Conservation (phyloP, 2,113 vertebrate species). For the Tenrec ecaudatus region DNA sequence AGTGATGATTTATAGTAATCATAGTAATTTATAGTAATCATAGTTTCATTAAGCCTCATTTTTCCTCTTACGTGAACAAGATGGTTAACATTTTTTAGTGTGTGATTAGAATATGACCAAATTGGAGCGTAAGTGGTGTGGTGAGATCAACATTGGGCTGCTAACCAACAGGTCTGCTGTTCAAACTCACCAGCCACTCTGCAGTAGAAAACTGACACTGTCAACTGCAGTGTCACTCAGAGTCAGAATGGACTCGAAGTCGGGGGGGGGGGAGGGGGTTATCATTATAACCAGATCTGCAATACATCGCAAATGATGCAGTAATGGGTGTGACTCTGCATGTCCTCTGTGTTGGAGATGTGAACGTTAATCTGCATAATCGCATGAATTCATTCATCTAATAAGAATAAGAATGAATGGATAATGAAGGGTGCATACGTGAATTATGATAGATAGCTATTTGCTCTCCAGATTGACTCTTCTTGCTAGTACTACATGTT, state of each 20-base stretch:
- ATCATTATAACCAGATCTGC: too few species aligned
- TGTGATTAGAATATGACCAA: not conserved
- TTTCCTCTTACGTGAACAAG: not conserved
- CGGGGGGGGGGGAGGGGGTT: too few species aligned
- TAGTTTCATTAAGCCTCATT: not conserved
- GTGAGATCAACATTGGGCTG: too few species aligned
- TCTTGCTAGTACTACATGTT: not conserved
- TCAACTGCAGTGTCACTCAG: too few species aligned
- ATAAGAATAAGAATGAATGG: not conserved
- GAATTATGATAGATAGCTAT: not conserved
- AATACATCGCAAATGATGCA: not conserved
- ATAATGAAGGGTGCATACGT: not conserved
- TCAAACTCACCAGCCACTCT: too few species aligned
- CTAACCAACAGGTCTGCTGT: too few species aligned
- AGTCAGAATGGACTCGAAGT: too few species aligned
- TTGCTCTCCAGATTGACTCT: not conserved
- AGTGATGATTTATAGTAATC: not conserved
- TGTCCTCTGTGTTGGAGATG: not conserved
- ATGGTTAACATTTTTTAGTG: not conserved
- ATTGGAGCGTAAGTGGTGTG: not conserved
- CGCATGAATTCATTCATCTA: too few species aligned
- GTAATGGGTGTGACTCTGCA: not conserved
- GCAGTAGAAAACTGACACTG: too few species aligned
- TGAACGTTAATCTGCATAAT: not conserved
- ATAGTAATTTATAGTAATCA: not conserved